These are phyloP conservation scores for Microctonus brassicae DNA, from an alignment of 2,888 invertebrate genomes.

Conservation along the genomic window DNA sequence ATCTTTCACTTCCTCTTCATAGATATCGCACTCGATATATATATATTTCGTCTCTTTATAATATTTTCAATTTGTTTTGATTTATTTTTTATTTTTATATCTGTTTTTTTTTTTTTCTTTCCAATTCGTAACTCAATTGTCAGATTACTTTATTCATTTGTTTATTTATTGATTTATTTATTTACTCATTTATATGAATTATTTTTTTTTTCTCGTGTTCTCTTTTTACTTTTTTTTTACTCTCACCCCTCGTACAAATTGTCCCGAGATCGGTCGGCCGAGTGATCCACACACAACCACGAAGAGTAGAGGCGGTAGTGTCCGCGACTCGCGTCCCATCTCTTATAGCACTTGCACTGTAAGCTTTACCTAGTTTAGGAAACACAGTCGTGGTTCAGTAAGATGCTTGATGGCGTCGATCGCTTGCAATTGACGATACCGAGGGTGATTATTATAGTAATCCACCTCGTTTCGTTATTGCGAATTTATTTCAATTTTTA, in stretches of 20 bases:
- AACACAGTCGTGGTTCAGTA: conserved; percentile 69
- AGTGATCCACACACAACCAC: conserved; percentile 23
- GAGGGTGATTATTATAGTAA: conserved; percentile 25
- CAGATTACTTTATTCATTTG: conserved; percentile 12
- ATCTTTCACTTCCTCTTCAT: conserved; percentile 46
- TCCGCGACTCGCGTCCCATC: conserved; percentile 32
- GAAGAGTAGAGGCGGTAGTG: conserved; percentile 24
- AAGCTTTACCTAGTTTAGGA: conserved; percentile 69
- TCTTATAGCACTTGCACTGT: conserved; percentile 57
- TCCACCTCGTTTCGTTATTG: conserved; percentile 34
- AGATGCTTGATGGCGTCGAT: conserved; percentile 54
- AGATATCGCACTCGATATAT: conserved; percentile 56
- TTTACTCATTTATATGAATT: conserved; percentile 24
- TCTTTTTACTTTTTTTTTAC: conserved; percentile 28
- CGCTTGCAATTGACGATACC: conserved; percentile 40
- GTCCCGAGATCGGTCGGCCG: conserved; percentile 32
- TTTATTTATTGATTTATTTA: conserved; percentile 26
- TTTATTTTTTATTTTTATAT: conserved; percentile 35
- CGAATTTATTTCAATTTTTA: conserved; percentile 35
- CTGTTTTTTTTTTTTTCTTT: conserved; percentile 44
- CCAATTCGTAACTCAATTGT: conserved; percentile 14
- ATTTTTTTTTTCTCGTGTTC: conserved; percentile 25
- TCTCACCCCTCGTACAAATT: conserved; percentile 34
- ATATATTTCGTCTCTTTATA: background rate
- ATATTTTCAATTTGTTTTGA: background rate